Evolutionary conservation across 2,113 vertebrate species (phyloP), one percentile per base, ranked within the genome.

Genomic region (Deroptyus accipitrinus): DNA sequence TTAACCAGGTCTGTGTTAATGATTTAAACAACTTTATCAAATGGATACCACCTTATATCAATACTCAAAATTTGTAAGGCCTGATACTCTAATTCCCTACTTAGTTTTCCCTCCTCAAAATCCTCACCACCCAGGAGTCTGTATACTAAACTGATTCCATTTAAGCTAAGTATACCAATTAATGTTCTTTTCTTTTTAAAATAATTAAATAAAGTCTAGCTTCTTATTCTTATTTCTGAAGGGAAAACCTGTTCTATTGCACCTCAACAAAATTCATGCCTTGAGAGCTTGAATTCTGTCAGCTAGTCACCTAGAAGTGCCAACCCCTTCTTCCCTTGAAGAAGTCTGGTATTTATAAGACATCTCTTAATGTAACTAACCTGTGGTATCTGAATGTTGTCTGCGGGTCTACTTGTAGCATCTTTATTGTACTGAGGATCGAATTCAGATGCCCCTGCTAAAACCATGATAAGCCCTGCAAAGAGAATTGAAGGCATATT

Each of bases 361-460:
- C 16, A 90, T 9, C 20, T 72, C n/a, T 63, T 33, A 66, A 8
- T 63, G 7, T 22, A 67, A 68, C 96, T 96, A 96, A 99, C 99
- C 99, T 99, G 99, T 57, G 99, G 99, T 96, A 99, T 99, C 97
- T 99, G 98, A 57, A 99, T 97, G 97, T 99, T 99, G 98, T 99
- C 99, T 62, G 99, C 99, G 54, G 99, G 99, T 95, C 99, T 98
- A 96, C 99, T 99, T 5, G 99, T 99, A 11, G 99, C 99, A 95
- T 99, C 99, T 97, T 99, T 99, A 96, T 99, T 99, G 98, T 98
- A 99, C 85, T 99, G 99, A 86, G 99, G 99, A 96, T 99, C 99
- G 88, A 99, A 99, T 98, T 99, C 99, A 13, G 99, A 99, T 0
- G 99, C 99, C 41, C 99, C 99, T 11, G 99, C 99, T 95, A 99